phyloP scores from a whole-genome alignment of 2,888 invertebrate genomes.

The Augiades crinisus region DNA sequence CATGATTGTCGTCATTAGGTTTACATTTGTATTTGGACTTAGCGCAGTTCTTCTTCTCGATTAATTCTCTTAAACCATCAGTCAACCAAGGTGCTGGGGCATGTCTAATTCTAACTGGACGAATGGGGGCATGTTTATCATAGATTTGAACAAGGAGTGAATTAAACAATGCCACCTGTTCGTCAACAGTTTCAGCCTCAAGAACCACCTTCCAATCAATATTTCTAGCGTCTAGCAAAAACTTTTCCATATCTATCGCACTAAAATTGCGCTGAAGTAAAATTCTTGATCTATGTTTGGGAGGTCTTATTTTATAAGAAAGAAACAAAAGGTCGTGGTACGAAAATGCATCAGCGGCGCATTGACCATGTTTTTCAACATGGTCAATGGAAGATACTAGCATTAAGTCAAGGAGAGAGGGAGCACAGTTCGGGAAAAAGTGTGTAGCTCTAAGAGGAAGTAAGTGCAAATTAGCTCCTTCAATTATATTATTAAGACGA shows the following conservation, averaged over 20 bases:
- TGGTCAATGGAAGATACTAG: no score
- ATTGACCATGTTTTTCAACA: no score
- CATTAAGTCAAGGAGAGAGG: background rate
- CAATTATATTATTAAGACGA: background rate
- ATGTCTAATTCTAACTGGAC: constrained; percentile 15
- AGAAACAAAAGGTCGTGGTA: background rate
- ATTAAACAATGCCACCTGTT: no score
- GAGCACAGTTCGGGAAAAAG: background rate
- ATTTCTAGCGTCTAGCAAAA: no score
- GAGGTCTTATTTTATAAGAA: no score
- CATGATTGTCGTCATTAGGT: constrained; percentile 6
- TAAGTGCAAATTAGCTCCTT: background rate
- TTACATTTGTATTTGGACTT: constrained; percentile 20
- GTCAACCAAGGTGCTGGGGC: constrained; percentile 28
- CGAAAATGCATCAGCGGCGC: no score
- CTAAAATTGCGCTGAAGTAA: no score
- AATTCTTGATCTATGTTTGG: background rate
- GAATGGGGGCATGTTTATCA: constrained; percentile 27
- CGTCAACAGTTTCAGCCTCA: constrained; percentile 19
- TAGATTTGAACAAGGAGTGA: no score
- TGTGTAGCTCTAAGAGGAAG: constrained; percentile 1
- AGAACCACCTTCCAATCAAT: constrained; percentile 23
- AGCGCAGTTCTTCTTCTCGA: constrained; percentile 20
- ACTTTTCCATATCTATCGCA: no score
- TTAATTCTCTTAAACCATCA: constrained; percentile 12